Evolutionary conservation across 2,797 vertebrate species (phyloP).

Genomic region (Pelodytes ibericus): DNA sequence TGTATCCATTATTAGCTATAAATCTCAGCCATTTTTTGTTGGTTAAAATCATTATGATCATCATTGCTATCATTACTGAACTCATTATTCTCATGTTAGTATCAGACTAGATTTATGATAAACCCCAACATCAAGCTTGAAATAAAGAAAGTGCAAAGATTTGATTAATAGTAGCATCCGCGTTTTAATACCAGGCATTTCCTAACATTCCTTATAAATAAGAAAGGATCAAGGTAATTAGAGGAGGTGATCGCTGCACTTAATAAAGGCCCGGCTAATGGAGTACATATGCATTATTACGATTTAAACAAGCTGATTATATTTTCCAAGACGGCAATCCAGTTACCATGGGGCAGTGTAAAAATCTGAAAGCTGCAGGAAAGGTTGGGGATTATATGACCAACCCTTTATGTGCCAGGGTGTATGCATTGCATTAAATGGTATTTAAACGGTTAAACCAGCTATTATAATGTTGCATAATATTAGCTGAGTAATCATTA

Average conservation of each 20-base stretch:
- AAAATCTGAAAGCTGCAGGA: neutral
- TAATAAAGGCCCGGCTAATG: constrained; percentile 68
- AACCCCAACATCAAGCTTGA: constrained; percentile 81
- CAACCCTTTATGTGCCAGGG: constrained; percentile 30
- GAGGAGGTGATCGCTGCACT: constrained; percentile 71
- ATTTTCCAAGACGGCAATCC: neutral
- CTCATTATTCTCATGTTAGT: constrained; percentile 88
- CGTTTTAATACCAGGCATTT: constrained; percentile 79
- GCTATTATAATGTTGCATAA: too few relatives aligned
- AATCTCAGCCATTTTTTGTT: constrained; percentile 87
- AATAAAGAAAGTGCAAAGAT: constrained; percentile 84
- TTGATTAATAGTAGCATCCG: constrained; percentile 87
- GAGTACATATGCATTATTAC: constrained; percentile 62
- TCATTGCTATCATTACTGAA: constrained; percentile 86
- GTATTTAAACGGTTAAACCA: too few relatives aligned
- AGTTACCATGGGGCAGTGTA: constrained; percentile 11
- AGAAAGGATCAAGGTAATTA: constrained; percentile 71
- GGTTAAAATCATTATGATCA: constrained; percentile 88
- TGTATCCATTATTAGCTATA: constrained; percentile 86
- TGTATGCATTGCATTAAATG: constrained; percentile 18
- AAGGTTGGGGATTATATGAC: neutral
- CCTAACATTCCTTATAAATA: constrained; percentile 74
- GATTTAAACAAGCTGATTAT: constrained; percentile 26
- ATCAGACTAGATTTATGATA: constrained; percentile 83
- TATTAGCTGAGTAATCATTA: neutral